Evolutionary conservation across 2,113 vertebrate species (phyloP), one percentile per base, ranked within the genome.

Genomic region (Hyperopisus bebe): DNA sequence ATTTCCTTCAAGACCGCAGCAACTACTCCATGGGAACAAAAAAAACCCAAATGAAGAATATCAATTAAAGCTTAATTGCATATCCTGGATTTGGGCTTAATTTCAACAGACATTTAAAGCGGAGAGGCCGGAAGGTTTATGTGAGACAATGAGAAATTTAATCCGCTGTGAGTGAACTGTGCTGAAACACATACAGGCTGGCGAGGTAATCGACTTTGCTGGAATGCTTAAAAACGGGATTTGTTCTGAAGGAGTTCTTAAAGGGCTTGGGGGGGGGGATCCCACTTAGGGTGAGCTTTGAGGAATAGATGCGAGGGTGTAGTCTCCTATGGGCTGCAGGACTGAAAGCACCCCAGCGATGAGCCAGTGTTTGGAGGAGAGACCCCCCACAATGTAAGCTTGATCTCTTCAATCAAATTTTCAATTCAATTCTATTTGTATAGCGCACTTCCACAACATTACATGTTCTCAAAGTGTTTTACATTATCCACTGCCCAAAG

Each of bases 141-240:
- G 90, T 91, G 94, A 93, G 94, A 95, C 93, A 94, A 95, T 94
- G 92, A 94, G 94, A 94, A 95, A 95, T 95, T 95, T 93, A 95
- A 95, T 95, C 94, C 94, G 94, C 94, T 93, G 94, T 92, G 94
- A 95, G 94, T 93, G 93, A 95, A 95, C 94, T 94, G 94, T 95
- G 92, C 92, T 91, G 93, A 93, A 95, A 94, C 94, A 94, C 93
- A 93, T 92, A 92, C 92, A 77, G 93, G 93, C 93, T 92, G 90
- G 88, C 92, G 91, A 94, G 92, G 95, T 95, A 95, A 95, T 95
- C 94, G 93, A 94, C 94, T 95, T 95, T 93, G 93, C 92, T 92
- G 94, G 93, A 95, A 95, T 90, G 91, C 94, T 94, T 94, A 94
- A 93, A 94, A 95, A 94, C 92, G 93, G 95, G 94, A 95, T 95